Conservation (phyloP, 2,113 vertebrate species). For the Struthidea cinerea region DNA sequence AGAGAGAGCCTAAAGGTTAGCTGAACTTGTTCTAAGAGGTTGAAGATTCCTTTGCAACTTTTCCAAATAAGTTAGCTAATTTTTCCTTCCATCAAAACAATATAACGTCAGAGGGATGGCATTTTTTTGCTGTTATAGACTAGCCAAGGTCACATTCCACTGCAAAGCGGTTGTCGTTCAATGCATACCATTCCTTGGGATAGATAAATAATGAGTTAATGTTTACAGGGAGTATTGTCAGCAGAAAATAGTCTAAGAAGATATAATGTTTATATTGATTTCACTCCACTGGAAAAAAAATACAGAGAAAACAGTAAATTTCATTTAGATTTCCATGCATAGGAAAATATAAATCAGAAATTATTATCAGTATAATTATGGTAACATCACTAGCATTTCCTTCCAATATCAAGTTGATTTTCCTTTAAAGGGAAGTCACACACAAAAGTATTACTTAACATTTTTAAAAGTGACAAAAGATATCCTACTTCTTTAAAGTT, state of each 20-base stretch:
- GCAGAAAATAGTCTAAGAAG: conserved; percentile 33
- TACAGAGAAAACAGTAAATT: not conserved
- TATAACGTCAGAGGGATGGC: conserved; percentile 29
- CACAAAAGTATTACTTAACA: not conserved
- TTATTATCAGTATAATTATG: not conserved
- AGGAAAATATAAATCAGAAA: not conserved
- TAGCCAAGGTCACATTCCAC: conserved; percentile 66
- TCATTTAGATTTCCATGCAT: not conserved
- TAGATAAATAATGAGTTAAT: conserved; percentile 72
- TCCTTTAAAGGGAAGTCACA: not conserved
- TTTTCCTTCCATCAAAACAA: conserved; percentile 42
- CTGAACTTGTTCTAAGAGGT: not conserved
- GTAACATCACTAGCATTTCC: not conserved
- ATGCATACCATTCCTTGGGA: conserved; percentile 61
- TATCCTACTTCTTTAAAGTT: not conserved
- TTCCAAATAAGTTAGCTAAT: conserved; percentile 24
- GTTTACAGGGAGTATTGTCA: conserved; percentile 45
- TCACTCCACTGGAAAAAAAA: not conserved
- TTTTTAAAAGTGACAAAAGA: not conserved
- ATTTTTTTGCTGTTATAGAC: conserved; percentile 48
- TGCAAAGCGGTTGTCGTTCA: conserved; percentile 36
- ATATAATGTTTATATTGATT: not conserved
- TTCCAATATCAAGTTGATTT: not conserved
- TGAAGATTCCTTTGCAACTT: not conserved
- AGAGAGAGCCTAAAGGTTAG: not conserved